These are phyloP conservation scores for Ciconia boyciana DNA, from an alignment of 2,113 vertebrate species.

Conservation along the genomic window DNA sequence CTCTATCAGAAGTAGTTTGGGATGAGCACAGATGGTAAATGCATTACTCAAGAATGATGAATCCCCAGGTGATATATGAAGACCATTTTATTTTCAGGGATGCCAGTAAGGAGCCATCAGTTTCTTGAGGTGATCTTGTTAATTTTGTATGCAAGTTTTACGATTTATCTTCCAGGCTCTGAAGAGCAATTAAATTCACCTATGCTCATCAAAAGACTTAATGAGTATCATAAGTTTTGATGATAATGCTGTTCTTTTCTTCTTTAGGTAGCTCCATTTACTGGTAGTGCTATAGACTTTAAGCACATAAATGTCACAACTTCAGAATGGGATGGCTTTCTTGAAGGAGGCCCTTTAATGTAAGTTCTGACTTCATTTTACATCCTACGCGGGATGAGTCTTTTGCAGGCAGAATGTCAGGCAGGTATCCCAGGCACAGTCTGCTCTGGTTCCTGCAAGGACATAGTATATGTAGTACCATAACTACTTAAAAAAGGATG, in stretches of 20 bases:
- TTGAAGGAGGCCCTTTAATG: background rate
- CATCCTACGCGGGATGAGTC: background rate
- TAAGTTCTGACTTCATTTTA: background rate
- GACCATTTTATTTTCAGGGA: background rate
- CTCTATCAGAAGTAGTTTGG: background rate
- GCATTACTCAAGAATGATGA: background rate
- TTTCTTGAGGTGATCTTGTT: conserved; percentile 27
- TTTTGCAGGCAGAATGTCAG: background rate
- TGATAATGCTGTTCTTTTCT: conserved; percentile 29
- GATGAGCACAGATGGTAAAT: conserved; percentile 30
- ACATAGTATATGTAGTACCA: background rate
- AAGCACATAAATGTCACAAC: background rate
- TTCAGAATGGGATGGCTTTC: background rate
- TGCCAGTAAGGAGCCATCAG: background rate
- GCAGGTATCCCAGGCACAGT: background rate
- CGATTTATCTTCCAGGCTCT: conserved; percentile 23
- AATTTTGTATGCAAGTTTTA: conserved; percentile 39
- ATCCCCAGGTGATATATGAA: background rate
- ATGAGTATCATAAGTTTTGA: conserved; percentile 48
- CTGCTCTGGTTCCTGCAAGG: background rate
- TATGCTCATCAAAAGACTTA: conserved; percentile 50
- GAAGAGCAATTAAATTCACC: conserved; percentile 51
- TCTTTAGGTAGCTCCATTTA: background rate
- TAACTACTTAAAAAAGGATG: background rate
- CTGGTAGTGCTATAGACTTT: background rate